A percentile compares a stretch with the other conserved stretches of the same genome.
Conservation (phyloP, 2,888 invertebrate species). For the Elmis aenea region DNA sequence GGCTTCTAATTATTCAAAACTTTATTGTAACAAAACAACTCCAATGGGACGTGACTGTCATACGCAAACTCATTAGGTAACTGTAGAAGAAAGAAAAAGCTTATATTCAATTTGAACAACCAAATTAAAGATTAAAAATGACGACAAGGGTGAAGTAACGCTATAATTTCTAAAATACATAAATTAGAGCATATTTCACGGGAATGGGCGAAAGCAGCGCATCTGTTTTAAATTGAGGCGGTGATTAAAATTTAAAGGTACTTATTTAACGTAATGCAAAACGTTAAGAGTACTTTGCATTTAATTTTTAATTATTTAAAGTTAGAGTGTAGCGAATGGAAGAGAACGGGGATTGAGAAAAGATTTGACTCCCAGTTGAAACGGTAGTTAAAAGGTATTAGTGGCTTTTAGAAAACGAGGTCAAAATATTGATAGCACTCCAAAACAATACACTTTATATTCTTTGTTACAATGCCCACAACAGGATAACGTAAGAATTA, state of each 20-base stretch:
- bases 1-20: too few species aligned
- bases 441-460: too few species aligned
- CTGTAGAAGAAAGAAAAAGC: conserved; percentile 2
- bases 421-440: too few species aligned
- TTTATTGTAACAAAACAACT: too few species aligned
- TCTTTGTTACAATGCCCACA: conserved; percentile 7
- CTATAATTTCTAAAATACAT: conserved; percentile 28
- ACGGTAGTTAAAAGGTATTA: conserved; percentile 8
- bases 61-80: conserved; percentile 8
- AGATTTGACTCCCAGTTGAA: conserved; percentile 16
- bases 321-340: conserved; percentile 22
- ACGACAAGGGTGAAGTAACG: conserved; percentile 12
- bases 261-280: conserved; percentile 27
- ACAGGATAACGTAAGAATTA: conserved; percentile 10
- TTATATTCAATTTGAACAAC: too few species aligned
- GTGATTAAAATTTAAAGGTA: conserved; percentile 29
- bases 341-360: conserved; percentile 13
- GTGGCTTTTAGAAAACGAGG: too few species aligned
- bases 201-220: conserved; percentile 19
- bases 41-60: conserved; percentile 2
- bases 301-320: conserved; percentile 29
- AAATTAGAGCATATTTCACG: conserved; percentile 26
- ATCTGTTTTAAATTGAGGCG: conserved; percentile 30
- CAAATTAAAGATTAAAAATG: too few species aligned
- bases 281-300: conserved; percentile 24